These are phyloP conservation scores for Orthosia gracilis DNA, from an alignment of 2,888 invertebrate genomes.

Conservation along the genomic window DNA sequence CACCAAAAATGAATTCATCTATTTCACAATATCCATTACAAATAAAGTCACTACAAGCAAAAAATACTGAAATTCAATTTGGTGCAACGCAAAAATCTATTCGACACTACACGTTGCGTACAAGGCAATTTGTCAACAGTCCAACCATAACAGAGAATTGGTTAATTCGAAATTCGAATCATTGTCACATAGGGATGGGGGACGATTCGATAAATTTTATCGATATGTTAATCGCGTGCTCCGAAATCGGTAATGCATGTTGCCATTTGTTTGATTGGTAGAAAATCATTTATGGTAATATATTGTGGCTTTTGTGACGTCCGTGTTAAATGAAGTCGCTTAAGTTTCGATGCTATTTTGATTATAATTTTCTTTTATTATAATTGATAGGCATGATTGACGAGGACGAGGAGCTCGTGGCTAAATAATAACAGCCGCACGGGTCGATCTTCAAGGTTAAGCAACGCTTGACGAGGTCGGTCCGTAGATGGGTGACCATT, in stretches of 20 bases:
- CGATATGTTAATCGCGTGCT: constrained; percentile 75
- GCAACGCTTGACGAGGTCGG: too few relatives aligned
- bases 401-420: too few relatives aligned
- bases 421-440: too few relatives aligned
- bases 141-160: constrained; percentile 65
- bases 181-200: constrained; percentile 70
- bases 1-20: constrained; percentile 26
- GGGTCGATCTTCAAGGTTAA: too few relatives aligned
- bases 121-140: constrained; percentile 62
- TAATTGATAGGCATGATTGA: too few relatives aligned
- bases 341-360: constrained; percentile 7
- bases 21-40: constrained; percentile 48
- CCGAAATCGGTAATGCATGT: constrained; percentile 69
- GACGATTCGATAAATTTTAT: constrained; percentile 72
- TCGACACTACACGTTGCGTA: constrained; percentile 42
- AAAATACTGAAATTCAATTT: constrained; percentile 59
- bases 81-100: constrained; percentile 57
- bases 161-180: constrained; percentile 73
- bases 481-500: too few relatives aligned
- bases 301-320: constrained; percentile 45
- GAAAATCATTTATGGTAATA: constrained; percentile 69
- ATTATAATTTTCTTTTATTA: too few relatives aligned
- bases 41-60: constrained; percentile 54
- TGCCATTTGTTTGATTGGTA: constrained; percentile 74
- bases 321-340: constrained; percentile 61